Evolutionary conservation across 2,888 invertebrate genomes (phyloP), one percentile per base, ranked within the genome.

Genomic region (Noctua comes): DNA sequence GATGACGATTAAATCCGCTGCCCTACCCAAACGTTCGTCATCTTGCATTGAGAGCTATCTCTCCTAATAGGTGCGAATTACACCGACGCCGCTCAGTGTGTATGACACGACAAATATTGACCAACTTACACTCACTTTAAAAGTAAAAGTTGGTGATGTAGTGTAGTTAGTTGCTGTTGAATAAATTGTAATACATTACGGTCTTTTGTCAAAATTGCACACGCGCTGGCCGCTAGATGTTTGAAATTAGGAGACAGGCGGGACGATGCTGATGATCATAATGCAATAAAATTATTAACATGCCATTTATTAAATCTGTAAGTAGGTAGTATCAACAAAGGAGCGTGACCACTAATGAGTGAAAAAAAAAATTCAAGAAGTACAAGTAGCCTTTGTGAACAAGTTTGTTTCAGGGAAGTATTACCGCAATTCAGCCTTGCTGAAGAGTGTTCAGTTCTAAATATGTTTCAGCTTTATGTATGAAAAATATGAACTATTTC

Each of bases 51-150:
- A 68, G 81, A 79, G 43, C 69, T 46, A 73, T 84, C 84, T 66
- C 77, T 79, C 13, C 46, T 68, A 78, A 79, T 68, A 79, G 73
- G 84, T 79, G 84, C 59, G 73, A 84, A 82, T 84, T 84, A 84
- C 68, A 57, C 31, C n/a, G 36, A 64, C 66, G 10, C 27, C 40
- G 48, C 10, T 51, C 74, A n/a, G 57, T 48, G 43, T 64, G 72
- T 66, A 68, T 72, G 54, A 57, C 54, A 51, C 68, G 27, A 84
- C 84, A 79, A 84, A 82, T 84, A 84, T 82, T 82, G 84, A 70
- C 72, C 80, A 84, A 82, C 69, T 70, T 69, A 79, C 79, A 73
- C 68, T 84, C 80, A 59, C 84, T 84, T 84, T 79, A 82, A 82
- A 82, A 82, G 82, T 82, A 82, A 82, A 82, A 82, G 82, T 82